Conservation (phyloP, 2,888 invertebrate genomes). For the Ptychoptera albimana region DNA sequence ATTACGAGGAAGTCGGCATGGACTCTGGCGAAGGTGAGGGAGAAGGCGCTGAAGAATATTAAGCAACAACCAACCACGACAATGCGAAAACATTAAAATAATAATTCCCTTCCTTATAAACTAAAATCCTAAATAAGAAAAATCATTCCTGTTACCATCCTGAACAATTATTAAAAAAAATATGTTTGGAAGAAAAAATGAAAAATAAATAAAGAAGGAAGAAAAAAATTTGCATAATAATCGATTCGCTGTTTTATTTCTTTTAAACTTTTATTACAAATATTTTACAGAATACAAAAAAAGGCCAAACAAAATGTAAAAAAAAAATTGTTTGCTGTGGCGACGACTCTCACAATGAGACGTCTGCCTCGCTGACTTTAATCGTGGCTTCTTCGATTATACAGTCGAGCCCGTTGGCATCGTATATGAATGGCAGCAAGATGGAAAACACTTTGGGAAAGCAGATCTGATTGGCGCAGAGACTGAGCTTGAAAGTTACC, state of each 20-base stretch:
- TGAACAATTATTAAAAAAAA: too few species aligned
- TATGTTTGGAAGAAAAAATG: background rate
- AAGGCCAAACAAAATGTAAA: background rate
- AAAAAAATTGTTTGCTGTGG: background rate
- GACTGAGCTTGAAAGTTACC: slow-evolving; percentile 10
- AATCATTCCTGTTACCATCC: too few species aligned
- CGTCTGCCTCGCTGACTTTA: background rate
- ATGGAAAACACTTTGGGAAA: slow-evolving; percentile 10
- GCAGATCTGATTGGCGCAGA: slow-evolving; percentile 10
- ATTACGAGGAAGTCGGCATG: slow-evolving; percentile 79
- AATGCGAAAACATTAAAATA: background rate
- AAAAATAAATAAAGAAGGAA: background rate
- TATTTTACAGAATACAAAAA: background rate
- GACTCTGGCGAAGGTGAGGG: slow-evolving; percentile 70
- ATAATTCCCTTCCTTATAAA: background rate
- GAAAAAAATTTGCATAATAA: background rate
- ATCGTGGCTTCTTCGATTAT: slow-evolving; percentile 10
- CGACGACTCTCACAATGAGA: background rate
- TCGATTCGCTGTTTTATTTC: background rate
- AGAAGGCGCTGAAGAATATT: slow-evolving; percentile 67
- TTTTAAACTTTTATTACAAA: background rate
- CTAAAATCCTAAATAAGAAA: too few species aligned
- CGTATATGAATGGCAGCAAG: slow-evolving; percentile 9
- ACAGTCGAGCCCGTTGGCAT: slow-evolving; percentile 9
- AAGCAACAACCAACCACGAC: slow-evolving; percentile 23